phyloP scores from a whole-genome alignment of 2,113 vertebrate genomes.

The Microcebus murinus region DNA sequence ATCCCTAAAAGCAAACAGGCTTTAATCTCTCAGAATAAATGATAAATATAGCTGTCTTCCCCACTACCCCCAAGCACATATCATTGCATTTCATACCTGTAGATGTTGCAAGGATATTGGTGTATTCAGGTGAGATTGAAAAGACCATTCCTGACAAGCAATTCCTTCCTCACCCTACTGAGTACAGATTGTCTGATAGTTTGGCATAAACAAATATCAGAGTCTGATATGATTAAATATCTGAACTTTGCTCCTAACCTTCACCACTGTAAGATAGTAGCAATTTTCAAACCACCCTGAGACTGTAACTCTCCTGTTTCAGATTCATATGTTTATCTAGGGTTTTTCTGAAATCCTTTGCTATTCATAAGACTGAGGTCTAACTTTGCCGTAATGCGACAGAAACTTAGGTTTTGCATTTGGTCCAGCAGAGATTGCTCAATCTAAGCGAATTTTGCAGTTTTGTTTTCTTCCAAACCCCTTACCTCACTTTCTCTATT shows the following conservation, averaged over 20 bases:
- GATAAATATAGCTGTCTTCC: background rate
- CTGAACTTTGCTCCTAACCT: background rate
- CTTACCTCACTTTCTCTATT: constrained; percentile 19
- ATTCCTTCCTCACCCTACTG: background rate
- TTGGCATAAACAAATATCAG: background rate
- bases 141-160: background rate
- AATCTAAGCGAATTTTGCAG: background rate
- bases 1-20: background rate
- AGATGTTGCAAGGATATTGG: background rate
- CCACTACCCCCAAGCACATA: background rate
- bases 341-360: background rate
- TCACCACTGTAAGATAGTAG: background rate
- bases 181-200: background rate
- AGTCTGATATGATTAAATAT: background rate
- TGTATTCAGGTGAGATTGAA: background rate
- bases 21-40: background rate
- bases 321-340: background rate
- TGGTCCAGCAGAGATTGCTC: background rate
- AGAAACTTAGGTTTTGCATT: background rate
- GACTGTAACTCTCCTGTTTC: background rate
- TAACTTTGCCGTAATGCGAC: background rate
- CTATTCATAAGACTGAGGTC: background rate
- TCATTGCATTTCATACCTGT: background rate
- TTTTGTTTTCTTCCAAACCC: background rate
- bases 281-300: background rate